Evolutionary conservation across 2,888 invertebrate genomes (phyloP).

Genomic region (Trichogramma evanescens): DNA sequence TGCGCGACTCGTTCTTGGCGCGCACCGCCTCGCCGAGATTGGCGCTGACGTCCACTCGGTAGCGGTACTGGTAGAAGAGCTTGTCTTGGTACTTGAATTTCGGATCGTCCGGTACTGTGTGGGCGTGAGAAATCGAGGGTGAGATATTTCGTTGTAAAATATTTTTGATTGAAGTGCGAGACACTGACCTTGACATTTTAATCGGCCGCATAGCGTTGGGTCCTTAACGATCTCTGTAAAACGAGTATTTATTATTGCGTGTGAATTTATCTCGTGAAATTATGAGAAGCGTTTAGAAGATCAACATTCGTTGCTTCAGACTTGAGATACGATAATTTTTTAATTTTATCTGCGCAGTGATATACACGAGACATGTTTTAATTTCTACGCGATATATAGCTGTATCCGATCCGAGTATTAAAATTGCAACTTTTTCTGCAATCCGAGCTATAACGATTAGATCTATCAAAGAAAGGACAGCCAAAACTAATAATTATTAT

Average conservation of each 20-base stretch:
- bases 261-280: neutral
- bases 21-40: constrained; percentile 30
- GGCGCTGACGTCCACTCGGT: constrained; percentile 64
- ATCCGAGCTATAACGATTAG: no score
- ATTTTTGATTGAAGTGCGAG: constrained; percentile 1
- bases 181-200: constrained; percentile 38
- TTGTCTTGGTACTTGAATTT: constrained; percentile 61
- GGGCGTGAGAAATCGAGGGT: neutral
- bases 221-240: constrained; percentile 37
- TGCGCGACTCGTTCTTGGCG: constrained; percentile 57
- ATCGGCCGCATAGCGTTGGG: constrained; percentile 35
- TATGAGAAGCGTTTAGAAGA: no score
- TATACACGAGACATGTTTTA: no score
- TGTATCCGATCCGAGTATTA: no score
- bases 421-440: no score
- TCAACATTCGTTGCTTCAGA: no score
- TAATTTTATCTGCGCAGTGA: no score
- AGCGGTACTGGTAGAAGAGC: constrained; percentile 62
- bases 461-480: no score
- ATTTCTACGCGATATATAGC: no score
- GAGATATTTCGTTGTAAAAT: neutral
- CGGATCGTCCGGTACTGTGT: constrained; percentile 50
- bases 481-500: no score
- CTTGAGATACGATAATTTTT: no score
- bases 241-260: neutral